Evolutionary conservation across 2,113 vertebrate species (phyloP).

Genomic region (Sinocyclocheilus grahami): DNA sequence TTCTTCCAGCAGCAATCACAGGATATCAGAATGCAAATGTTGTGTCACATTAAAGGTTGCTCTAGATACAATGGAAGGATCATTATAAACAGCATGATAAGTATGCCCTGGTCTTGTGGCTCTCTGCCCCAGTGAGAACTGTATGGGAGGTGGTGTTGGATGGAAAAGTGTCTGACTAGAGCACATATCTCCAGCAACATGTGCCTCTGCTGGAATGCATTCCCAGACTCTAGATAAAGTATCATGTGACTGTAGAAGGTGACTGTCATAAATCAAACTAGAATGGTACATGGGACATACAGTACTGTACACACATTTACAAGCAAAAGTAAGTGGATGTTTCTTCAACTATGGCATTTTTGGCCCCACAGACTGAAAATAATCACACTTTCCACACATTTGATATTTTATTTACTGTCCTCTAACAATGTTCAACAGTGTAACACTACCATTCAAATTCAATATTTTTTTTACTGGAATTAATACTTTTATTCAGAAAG

Average conservation of each 20-base stretch:
- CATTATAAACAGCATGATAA: background rate
- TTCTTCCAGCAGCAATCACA: background rate
- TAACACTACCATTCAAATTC: background rate
- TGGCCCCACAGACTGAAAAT: background rate
- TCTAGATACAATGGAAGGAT: background rate
- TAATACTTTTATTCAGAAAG: background rate
- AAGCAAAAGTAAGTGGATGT: background rate
- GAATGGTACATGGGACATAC: background rate
- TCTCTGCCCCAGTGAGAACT: background rate
- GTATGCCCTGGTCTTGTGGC: too few species aligned
- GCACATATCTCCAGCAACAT: background rate
- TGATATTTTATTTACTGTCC: too few species aligned
- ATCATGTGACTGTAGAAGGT: constrained; percentile 25
- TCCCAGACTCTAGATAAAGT: constrained; percentile 31
- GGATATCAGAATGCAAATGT: constrained; percentile 4
- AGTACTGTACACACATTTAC: background rate
- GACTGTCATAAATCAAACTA: constrained; percentile 1
- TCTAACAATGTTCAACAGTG: background rate
- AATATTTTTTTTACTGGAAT: background rate
- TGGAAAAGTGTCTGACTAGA: background rate
- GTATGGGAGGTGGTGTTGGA: background rate
- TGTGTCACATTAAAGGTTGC: background rate
- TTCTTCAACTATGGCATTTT: background rate
- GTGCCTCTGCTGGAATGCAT: constrained; percentile 4
- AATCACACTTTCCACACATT: background rate